Evolutionary conservation across 2,113 vertebrate genomes (phyloP), one percentile per base, ranked within the genome.

Genomic region (Gulo gulo): DNA sequence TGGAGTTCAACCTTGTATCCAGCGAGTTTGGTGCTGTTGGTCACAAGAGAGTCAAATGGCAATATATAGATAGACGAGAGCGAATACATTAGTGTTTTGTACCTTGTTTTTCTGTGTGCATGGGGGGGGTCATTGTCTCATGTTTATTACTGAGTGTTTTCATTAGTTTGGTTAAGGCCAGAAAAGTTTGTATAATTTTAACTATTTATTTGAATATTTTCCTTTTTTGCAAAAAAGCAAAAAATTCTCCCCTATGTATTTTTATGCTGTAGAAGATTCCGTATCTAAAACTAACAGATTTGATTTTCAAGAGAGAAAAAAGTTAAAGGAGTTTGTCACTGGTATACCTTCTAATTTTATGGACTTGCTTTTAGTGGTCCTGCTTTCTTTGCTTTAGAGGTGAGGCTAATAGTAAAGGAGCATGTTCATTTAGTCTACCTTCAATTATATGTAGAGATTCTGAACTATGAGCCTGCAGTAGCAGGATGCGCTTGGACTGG

Each of bases 131-230:
- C 71, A 81, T 92, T 95, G 73, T 97, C 50, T 93, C 18, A 1
- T 82, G 93, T 76, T 95, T 95, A 55, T 84, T 91, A 50, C n/a
- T 61, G 36, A 79, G 16, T 13, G 71, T 90, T 91, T 97, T 76
- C 39, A 83, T 85, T 71, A 71, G 15, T 91, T 96, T 96, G 63
- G 34, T n/a, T 91, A 94, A 86, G 26, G 2, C 57, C 45, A 14
- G 81, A 95, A 88, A 88, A 78, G 16, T 93, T 91, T 94, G 36
- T 86, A 7, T 69, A 91, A 69, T 45, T 93, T 79, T 69, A 18
- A 42, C n/a, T 9, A 76, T 57, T 92, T 95, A 84, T 89, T 92
- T 86, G 73, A 89, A 18, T 90, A 84, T 91, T 94, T 91, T 88
- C 14, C 4, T 88, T 95, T 95, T 95, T 50, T 20, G 1, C 15